Evolutionary conservation across 2,113 vertebrate genomes (phyloP).

Genomic region (Thomomys bottae): DNA sequence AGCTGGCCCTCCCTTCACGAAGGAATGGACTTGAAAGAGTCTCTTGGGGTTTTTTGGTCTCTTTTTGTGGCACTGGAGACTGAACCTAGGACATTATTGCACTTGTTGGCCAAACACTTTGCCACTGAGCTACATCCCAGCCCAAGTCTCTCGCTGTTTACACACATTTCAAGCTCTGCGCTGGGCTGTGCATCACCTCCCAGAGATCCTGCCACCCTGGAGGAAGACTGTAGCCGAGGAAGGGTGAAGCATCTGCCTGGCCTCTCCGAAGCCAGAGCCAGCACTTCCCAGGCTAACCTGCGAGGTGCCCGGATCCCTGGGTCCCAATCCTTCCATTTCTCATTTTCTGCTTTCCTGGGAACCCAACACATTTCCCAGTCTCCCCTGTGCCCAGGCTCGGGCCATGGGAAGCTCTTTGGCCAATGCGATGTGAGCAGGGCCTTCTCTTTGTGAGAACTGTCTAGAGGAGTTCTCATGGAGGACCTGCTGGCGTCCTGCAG

Average conservation of each 20-base stretch:
- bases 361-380: not conserved
- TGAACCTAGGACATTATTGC: too few relatives aligned
- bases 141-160: not conserved
- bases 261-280: not conserved
- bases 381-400: not conserved
- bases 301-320: not conserved
- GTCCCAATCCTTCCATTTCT: rapidly evolving
- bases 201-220: rapidly evolving
- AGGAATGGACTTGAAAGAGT: not conserved
- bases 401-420: not conserved
- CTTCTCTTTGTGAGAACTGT: not conserved
- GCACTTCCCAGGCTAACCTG: rapidly evolving
- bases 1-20: rapidly evolving
- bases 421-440: not conserved
- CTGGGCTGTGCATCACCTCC: rapidly evolving
- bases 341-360: not conserved
- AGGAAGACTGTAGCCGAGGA: too few relatives aligned
- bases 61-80: too few relatives aligned
- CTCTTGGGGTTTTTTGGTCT: too few relatives aligned
- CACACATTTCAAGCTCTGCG: not conserved
- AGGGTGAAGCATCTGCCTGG: rapidly evolving
- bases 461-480: not conserved
- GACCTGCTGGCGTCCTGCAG: not conserved
- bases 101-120: too few relatives aligned
- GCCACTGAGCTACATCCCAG: too few relatives aligned